Evolutionary conservation across 2,113 vertebrate species (phyloP), one percentile per base, ranked within the genome.

Genomic region (Ophiodon elongatus): DNA sequence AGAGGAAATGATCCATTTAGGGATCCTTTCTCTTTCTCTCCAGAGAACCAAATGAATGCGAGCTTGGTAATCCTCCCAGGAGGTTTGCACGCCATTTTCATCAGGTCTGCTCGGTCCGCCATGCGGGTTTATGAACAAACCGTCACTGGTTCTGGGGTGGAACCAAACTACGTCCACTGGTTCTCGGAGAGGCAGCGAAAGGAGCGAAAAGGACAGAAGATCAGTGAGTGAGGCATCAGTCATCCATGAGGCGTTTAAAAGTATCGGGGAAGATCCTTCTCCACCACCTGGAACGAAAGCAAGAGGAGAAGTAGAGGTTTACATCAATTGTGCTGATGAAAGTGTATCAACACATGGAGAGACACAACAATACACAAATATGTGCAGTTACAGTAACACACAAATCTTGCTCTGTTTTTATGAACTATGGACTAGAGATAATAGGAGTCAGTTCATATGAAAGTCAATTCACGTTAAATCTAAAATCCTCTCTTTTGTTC

Each of bases 181-280:
- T 72, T 71, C 86, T 86, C 45, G 57, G 73, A 4, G 92, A 90
- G 66, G 37, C 47, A 56, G 17, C 2, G 80, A 76, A 50, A 83
- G 37, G 0, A 29, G 2, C 35, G 0, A 79, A 43, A 23, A 15
- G 0, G 2, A 10, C 0, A 31, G 27, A 67, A 62, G 17, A 62
- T 82, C 14, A 74, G 69, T 63, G 9, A 45, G 21, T 41, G 27
- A 45, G 47, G 17, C 47, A 56, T 78, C 3, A 62, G 64, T 75
- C 31, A 0, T 71, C 67, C 41, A 17, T 78, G 73, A 79, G 7
- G 0, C 43, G 45, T 47, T 92, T 97, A 97, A 72, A 99, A 88
- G 91, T 96, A 97, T 27, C 6, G 76, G 1, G 95, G 93, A 82
- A 99, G 92, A 92, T 99, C 98, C 85, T 94, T 96, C 92, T 99